Evolutionary conservation across 2,797 vertebrate genomes (phyloP).

Genomic region (Amniataba percoides): DNA sequence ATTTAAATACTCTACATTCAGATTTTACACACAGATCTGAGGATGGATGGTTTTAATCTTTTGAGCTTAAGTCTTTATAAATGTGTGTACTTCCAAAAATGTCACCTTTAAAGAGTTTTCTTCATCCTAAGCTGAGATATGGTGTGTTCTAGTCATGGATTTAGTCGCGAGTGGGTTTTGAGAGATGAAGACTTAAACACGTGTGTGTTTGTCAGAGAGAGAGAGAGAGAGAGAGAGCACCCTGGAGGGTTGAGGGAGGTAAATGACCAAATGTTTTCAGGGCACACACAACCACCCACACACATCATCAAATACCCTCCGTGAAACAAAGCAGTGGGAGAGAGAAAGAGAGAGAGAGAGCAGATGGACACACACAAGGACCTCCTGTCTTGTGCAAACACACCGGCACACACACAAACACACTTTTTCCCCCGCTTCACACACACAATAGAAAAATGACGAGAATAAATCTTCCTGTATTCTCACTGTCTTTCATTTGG

Average conservation of each 20-base stretch:
- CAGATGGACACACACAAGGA: conserved; percentile 63
- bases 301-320: conserved; percentile 43
- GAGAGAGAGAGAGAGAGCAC: background rate
- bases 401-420: background rate
- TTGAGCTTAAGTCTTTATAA: background rate
- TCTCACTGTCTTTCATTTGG: conserved; percentile 16
- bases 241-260: conserved; percentile 26
- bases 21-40: background rate
- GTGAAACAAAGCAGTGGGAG: conserved; percentile 61
- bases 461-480: conserved; percentile 12
- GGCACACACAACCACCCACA: conserved; percentile 18
- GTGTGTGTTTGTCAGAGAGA: conserved; percentile 19
- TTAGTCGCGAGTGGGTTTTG: conserved; percentile 31
- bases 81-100: background rate
- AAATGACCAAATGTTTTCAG: conserved; percentile 51
- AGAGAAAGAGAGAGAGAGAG: conserved; percentile 54
- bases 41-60: background rate
- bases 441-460: background rate
- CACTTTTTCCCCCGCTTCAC: background rate
- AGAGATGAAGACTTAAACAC: background rate
- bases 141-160: conserved; percentile 49
- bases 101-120: background rate
- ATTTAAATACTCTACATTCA: background rate
- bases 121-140: conserved; percentile 28
- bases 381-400: conserved; percentile 35